Conservation (phyloP, 2,797 vertebrate species). For the Presbytis comata region DNA sequence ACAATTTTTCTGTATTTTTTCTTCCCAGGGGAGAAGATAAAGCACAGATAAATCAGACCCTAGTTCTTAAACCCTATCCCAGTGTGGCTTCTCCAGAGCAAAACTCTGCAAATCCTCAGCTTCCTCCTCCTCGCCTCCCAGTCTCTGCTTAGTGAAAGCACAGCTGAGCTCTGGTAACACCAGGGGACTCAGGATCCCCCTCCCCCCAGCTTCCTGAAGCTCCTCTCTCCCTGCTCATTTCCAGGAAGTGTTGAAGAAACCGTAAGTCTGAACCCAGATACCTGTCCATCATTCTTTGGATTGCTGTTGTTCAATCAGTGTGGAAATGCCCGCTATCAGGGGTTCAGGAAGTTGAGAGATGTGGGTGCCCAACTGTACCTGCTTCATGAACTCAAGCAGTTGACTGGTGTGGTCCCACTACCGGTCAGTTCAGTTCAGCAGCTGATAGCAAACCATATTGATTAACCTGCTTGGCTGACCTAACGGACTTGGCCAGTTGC, state of each 20-base stretch:
- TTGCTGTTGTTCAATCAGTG: background rate
- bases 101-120: background rate
- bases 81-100: background rate
- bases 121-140: background rate
- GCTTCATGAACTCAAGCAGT: background rate
- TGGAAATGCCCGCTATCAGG: background rate
- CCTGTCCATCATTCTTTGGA: background rate
- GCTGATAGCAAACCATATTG: background rate
- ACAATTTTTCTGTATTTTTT: background rate
- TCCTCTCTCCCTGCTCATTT: background rate
- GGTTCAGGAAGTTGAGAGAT: background rate
- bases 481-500: background rate
- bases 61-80: background rate
- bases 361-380: background rate
- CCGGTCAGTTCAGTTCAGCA: background rate
- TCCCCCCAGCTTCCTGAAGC: background rate
- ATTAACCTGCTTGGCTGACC: background rate
- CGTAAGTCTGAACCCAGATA: background rate
- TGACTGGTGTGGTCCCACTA: background rate
- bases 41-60: background rate
- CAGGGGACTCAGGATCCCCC: background rate
- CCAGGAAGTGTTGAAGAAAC: background rate
- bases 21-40: background rate
- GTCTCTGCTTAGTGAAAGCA: background rate
- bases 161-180: background rate